Evolutionary conservation across 2,797 vertebrate species (phyloP), one percentile per base, ranked within the genome.

Genomic region (Falco naumanni): DNA sequence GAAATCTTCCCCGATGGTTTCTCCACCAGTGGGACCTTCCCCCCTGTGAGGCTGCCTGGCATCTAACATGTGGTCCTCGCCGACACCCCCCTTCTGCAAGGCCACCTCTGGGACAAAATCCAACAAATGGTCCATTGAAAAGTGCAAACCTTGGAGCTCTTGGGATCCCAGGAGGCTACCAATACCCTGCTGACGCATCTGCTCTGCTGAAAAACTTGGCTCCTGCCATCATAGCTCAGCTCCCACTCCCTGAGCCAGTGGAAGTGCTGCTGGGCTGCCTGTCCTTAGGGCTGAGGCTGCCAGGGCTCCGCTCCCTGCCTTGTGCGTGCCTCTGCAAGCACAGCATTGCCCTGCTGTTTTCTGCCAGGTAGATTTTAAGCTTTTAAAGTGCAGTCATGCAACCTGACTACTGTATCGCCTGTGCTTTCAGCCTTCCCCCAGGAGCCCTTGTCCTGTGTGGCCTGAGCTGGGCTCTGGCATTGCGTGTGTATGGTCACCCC

Each of bases 401-500:
- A 74, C 19, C 47, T 29, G 29, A 26, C 14, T 57, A 26, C 13
- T 57, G 19, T 59, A 33, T 78, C 34, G 25, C 31, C 57, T 69
- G 15, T 64, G 41, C 51, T 79, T 45, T 82, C 50, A 60, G 0
- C n/a, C 37, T 83, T 82, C 37, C 59, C 59, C 24, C 45, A 34
- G 25, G 48, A 70, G 33, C 28, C 13, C 50, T 43, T 63, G 43
- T 75, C 20, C 47, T 37, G 18, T 15, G 11, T 54, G 51, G 25
- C 57, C 18, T 4, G 4, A 75, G 61, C 29, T 68, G 71, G n/a
- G 22, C 22, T 63, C 61, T 75, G 71, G 33, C 34, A 18, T 17
- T 43, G 24, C 0, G 0, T 39, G 13, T 29, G 54, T 60, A 19
- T 51, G 37, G 34, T 31, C 54, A 29, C 19, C 12, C 1, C 1